Evolutionary conservation across 2,113 vertebrate genomes (phyloP).

Genomic region (Dipodomys ordii): DNA sequence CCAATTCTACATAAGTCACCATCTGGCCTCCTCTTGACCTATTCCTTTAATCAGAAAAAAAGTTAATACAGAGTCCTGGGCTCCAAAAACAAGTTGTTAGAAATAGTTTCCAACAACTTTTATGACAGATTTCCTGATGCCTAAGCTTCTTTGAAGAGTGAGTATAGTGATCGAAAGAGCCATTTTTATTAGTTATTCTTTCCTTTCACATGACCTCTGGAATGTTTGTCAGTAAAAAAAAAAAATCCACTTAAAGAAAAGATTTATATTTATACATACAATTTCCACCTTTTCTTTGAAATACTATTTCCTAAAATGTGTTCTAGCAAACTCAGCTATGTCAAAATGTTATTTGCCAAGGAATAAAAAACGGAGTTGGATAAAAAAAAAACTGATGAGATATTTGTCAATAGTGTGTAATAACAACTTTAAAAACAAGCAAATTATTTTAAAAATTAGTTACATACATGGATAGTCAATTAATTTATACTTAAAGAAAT

Average conservation of each 20-base stretch:
- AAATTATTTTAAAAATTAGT: not conserved
- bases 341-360: not conserved
- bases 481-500: slow-evolving; percentile 50
- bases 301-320: slow-evolving; percentile 19
- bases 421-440: too few relatives aligned
- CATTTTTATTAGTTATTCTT: slow-evolving; percentile 48
- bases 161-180: not conserved
- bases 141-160: not conserved
- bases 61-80: too few relatives aligned
- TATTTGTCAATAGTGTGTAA: too few relatives aligned
- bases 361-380: not conserved
- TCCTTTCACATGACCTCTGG: slow-evolving; percentile 19
- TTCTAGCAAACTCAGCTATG: slow-evolving; percentile 30
- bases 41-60: slow-evolving; percentile 24
- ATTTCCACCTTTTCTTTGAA: not conserved
- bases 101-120: not conserved
- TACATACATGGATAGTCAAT: slow-evolving; percentile 4
- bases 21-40: not conserved
- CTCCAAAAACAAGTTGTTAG: too few relatives aligned
- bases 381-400: too few relatives aligned
- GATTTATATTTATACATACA: slow-evolving; percentile 31
- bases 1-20: not conserved
- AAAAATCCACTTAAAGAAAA: slow-evolving; percentile 41
- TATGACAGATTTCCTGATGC: slow-evolving; percentile 43
- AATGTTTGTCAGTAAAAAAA: slow-evolving; percentile 11